phyloP scores from a whole-genome alignment of 92 coral and sea anemone species.

The Plumapathes pennacea region DNA sequence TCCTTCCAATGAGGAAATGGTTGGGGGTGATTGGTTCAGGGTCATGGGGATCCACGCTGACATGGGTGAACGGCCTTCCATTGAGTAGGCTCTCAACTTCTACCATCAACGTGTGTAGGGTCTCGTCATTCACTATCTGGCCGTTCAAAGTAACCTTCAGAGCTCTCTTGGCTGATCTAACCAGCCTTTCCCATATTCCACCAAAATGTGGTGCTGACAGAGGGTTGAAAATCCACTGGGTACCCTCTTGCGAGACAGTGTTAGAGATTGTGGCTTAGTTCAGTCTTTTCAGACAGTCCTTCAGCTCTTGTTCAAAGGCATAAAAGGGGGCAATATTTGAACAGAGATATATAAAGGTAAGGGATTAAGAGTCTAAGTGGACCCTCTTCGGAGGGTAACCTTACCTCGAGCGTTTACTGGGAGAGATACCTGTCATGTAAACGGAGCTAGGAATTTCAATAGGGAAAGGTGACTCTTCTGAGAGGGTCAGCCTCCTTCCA shows the following conservation, averaged over 20 bases:
- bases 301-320: slow-evolving; percentile 20
- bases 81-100: slow-evolving; percentile 15
- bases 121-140: slow-evolving; percentile 23
- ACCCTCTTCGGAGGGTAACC: too few relatives aligned
- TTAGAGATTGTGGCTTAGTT: slow-evolving; percentile 26
- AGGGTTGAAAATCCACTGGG: slow-evolving; percentile 33
- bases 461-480: too few relatives aligned
- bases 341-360: too few relatives aligned
- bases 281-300: slow-evolving; percentile 5
- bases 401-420: too few relatives aligned
- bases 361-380: too few relatives aligned
- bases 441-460: too few relatives aligned
- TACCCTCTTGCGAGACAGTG: slow-evolving; percentile 15
- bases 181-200: slow-evolving; percentile 37
- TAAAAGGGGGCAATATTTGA: too few relatives aligned
- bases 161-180: slow-evolving; percentile 26
- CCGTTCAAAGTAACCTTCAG: slow-evolving; percentile 26
- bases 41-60: slow-evolving; percentile 20
- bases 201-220: slow-evolving; percentile 35
- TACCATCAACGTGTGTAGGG: slow-evolving; percentile 23
- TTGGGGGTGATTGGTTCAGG: slow-evolving; percentile 27
- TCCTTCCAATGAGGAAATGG: slow-evolving; percentile 27
- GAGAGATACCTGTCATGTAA: too few relatives aligned
- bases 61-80: slow-evolving; percentile 12
- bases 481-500: too few relatives aligned